Evolutionary conservation across 37 sponge, comb jelly and placozoan species (phyloP), one percentile per base, ranked within the genome.

Genomic region (Spongilla lacustris): DNA sequence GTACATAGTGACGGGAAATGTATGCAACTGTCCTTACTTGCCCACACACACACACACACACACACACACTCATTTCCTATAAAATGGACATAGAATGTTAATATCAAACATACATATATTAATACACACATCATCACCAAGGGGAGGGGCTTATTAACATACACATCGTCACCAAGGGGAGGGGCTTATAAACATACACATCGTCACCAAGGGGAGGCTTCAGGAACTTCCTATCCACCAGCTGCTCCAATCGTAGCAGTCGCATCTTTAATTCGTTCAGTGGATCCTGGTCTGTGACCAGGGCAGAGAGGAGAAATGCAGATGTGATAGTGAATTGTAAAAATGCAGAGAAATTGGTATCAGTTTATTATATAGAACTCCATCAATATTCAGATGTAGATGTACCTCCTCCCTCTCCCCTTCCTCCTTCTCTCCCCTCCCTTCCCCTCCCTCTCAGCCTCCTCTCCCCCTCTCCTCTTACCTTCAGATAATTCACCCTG

Each of bases 121-220:
- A n/a, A n/a, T n/a, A n/a, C 11, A n/a, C 49, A 66, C 28, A 58
- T 26, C 58, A 46, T 9, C 36, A 21, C 4, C 72, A 85, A n/a
- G n/a, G n/a, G n/a, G n/a, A n/a, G n/a, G n/a, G n/a, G n/a, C n/a
- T n/a, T n/a, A n/a, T n/a, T n/a, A n/a, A n/a, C n/a, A n/a, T 58
- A n/a, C 49, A 66, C 28, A 58, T 26, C 58, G 8, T 9, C 36
- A 21, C 4, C 72, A 85, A n/a, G n/a, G n/a, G n/a, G n/a, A n/a
- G n/a, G n/a, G n/a, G n/a, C n/a, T n/a, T n/a, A n/a, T n/a, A n/a
- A n/a, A n/a, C 67, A 30, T 36, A 75, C 84, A 14, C 67, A 76
- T 30, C 79, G 21, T 96, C 93, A 81, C 85, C 76, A 46, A 98
- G 86, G 0, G 98, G 98, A 19, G 96, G 96, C 66, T 96, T 96